These are phyloP conservation scores for Campylomormyrus numenius DNA, from an alignment of 2,113 vertebrate genomes.

Conservation along the genomic window DNA sequence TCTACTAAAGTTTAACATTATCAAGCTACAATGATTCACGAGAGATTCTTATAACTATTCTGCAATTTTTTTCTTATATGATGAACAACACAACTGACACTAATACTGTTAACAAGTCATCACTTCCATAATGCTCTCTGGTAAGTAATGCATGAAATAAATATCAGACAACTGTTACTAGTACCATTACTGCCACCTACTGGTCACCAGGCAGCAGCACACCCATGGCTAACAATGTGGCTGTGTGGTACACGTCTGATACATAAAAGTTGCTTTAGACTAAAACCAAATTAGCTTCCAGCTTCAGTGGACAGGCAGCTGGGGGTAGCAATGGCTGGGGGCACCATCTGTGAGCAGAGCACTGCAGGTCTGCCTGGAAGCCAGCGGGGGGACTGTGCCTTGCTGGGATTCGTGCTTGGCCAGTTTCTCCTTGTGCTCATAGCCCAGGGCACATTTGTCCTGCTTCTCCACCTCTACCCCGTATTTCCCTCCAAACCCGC, in stretches of 20 bases:
- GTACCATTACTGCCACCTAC: not conserved
- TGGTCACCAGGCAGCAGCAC: not conserved
- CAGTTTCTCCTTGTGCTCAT: conserved; percentile 84
- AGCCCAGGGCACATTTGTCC: conserved; percentile 79
- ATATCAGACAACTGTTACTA: not conserved
- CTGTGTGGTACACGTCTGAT: not conserved
- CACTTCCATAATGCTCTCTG: not conserved
- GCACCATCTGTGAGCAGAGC: not conserved
- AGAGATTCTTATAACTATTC: not conserved
- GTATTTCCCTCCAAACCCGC: conserved; percentile 83
- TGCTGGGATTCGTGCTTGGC: conserved; percentile 82
- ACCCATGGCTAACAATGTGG: not conserved
- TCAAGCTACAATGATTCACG: not conserved
- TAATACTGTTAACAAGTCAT: not conserved
- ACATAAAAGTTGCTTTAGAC: not conserved
- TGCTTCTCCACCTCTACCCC: conserved; percentile 79
- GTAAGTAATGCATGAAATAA: not conserved
- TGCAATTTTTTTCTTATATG: not conserved
- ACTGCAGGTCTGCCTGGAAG: not conserved
- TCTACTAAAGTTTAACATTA: not conserved
- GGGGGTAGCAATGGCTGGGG: conserved; percentile 28
- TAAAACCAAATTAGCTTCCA: not conserved
- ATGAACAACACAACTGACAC: not conserved
- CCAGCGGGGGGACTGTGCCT: conserved; percentile 60
- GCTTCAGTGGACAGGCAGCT: not conserved